Evolutionary conservation across 2,797 vertebrate genomes (phyloP), one percentile per base, ranked within the genome.

Genomic region (Coendou prehensilis): DNA sequence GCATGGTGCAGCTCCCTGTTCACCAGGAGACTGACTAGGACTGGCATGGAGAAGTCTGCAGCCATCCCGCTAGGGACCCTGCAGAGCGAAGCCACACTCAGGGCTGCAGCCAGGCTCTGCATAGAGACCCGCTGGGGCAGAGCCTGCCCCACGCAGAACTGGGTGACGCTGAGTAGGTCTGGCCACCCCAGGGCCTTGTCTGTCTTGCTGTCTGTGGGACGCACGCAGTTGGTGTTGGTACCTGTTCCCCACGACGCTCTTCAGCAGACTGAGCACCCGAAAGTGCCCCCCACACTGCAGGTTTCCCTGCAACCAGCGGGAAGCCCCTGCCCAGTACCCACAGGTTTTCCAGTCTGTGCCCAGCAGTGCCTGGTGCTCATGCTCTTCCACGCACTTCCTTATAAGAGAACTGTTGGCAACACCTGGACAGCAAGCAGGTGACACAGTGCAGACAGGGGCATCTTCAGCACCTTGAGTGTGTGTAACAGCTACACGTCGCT

Each of bases 81-180:
- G 30, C 9, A 5, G 28, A 45, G 45, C 5, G n/a, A 37, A n/a
- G 23, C 47, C 30, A 9, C 0, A 6, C 80, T n/a, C 15, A 3
- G n/a, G 6, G 2, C 26, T 23, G 52, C 2, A 18, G 15, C 7
- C 11, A 6, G 1, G 28, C 59, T 76, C 26, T 14, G 59, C 30
- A 17, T 14, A 33, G 9, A 14, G 22, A 45, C 15, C 6, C 13
- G 2, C 30, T 33, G 52, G 30, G 30, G 30, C 26, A 5, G 30
- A 54, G 78, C 30, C 13, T 5, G 14, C 18, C 18, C 37, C 6
- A 1, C 30, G 45, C 14, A 13, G 3, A 14, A 14, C 33, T 3
- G 28, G 26, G 14, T 17, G 14, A 52, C n/a, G 3, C 1, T 0
- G 2, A 0, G 6, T 8, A 45, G 18, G n/a, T 4, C 22, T 23